A percentile compares a stretch with the other conserved stretches of the same genome.
Conservation (phyloP, 2,113 vertebrate species). For the Arothron firmamentum region DNA sequence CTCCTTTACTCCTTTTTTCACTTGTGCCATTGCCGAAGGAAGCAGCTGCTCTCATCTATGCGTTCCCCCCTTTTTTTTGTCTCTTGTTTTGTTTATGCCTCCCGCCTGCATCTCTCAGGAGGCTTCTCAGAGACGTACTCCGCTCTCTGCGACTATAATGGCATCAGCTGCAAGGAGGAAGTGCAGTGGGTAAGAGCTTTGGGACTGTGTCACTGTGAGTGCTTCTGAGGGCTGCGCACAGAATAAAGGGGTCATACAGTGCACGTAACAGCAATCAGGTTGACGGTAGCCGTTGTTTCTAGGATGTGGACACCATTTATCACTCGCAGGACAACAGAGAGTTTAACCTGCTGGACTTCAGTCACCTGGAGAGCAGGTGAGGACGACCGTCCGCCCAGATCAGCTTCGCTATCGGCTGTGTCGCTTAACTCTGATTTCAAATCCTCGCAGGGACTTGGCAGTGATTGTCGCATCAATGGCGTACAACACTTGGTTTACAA, state of each 20-base stretch:
- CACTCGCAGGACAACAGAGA: constrained; percentile 86
- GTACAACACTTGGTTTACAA: constrained; percentile 88
- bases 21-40: constrained; percentile 16
- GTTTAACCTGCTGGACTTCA: constrained; percentile 87
- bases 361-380: constrained; percentile 87
- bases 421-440: background rate
- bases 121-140: constrained; percentile 82
- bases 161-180: constrained; percentile 78
- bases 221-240: constrained; percentile 44
- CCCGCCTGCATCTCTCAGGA: constrained; percentile 63
- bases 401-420: background rate
- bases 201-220: constrained; percentile 53
- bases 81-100: background rate
- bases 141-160: constrained; percentile 86
- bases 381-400: background rate
- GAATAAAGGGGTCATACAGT: constrained; percentile 15
- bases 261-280: constrained; percentile 17
- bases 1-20: constrained; percentile 23
- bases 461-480: constrained; percentile 85
- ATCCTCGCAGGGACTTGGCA: constrained; percentile 78
- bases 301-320: constrained; percentile 90
- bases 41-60: constrained; percentile 57
- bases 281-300: constrained; percentile 48
- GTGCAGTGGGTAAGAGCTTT: constrained; percentile 73
- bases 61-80: constrained; percentile 7